These are phyloP conservation scores for Goniozus legneri DNA, from an alignment of 1,140 invertebrate species.

Conservation along the genomic window DNA sequence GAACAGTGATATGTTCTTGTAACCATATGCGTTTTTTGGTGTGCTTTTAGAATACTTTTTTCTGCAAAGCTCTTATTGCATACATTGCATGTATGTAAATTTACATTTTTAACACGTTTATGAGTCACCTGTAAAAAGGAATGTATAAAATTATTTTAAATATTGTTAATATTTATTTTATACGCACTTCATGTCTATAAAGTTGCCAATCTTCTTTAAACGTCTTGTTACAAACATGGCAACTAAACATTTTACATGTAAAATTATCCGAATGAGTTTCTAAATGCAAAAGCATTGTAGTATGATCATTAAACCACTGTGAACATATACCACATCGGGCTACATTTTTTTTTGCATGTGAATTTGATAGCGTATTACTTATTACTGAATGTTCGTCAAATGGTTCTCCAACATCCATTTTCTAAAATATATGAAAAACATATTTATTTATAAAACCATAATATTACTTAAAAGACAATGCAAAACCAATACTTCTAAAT, in stretches of 20 bases:
- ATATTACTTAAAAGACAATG: not conserved
- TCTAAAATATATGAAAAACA: not conserved
- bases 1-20: conserved; percentile 40
- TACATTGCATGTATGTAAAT: conserved; percentile 24
- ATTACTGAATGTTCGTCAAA: conserved; percentile 20
- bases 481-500: not conserved
- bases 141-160: not conserved
- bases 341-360: conserved; percentile 28
- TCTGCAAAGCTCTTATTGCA: conserved; percentile 34
- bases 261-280: conserved; percentile 36
- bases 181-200: conserved; percentile 34
- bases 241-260: conserved; percentile 28
- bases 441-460: not conserved
- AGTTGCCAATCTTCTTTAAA: conserved; percentile 43
- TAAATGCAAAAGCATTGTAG: conserved; percentile 39
- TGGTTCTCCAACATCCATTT: not conserved
- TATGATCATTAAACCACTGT: conserved; percentile 37
- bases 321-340: conserved; percentile 37
- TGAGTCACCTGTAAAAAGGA: conserved; percentile 28
- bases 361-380: conserved; percentile 13
- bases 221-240: conserved; percentile 35
- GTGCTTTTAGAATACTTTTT: conserved; percentile 26
- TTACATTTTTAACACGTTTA: conserved; percentile 22
- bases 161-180: not conserved
- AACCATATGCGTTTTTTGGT: conserved; percentile 34